Conservation (phyloP, 2,888 invertebrate genomes). For the Gasteruption jaculator region DNA sequence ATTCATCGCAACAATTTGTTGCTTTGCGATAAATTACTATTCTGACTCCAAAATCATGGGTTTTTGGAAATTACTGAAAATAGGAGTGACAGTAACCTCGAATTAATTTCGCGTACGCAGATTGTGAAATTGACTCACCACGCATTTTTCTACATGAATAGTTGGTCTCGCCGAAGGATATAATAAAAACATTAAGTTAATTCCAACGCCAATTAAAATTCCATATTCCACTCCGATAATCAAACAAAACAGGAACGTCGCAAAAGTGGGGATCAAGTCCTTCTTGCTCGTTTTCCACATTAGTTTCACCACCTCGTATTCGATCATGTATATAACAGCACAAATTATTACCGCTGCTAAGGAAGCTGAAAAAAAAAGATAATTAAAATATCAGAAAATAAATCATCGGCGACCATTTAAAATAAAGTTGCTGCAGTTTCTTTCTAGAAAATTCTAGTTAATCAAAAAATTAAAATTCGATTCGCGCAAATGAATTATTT, state of each 20-base stretch:
- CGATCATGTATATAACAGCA: slow-evolving; percentile 93
- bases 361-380: slow-evolving; percentile 56
- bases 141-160: slow-evolving; percentile 67
- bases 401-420: not conserved
- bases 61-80: too few relatives aligned
- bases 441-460: not conserved
- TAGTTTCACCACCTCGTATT: slow-evolving; percentile 81
- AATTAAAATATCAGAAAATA: slow-evolving; percentile 2
- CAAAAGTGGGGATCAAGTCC: slow-evolving; percentile 74
- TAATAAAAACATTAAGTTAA: slow-evolving; percentile 72
- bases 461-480: not conserved
- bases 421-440: not conserved
- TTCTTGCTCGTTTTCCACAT: slow-evolving; percentile 80
- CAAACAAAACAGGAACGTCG: slow-evolving; percentile 80
- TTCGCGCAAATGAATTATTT: slow-evolving; percentile 5
- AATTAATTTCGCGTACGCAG: too few relatives aligned
- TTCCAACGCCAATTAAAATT: slow-evolving; percentile 75
- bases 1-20: not conserved
- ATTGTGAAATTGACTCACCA: slow-evolving; percentile 53
- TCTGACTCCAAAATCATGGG: not conserved
- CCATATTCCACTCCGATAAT: slow-evolving; percentile 82
- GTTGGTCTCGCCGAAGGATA: slow-evolving; percentile 80
- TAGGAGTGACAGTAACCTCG: too few relatives aligned
- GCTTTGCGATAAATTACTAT: not conserved
- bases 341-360: slow-evolving; percentile 90